phyloP scores from a whole-genome alignment of 2,888 invertebrate species.

The Drosophila kambysellisi region DNA sequence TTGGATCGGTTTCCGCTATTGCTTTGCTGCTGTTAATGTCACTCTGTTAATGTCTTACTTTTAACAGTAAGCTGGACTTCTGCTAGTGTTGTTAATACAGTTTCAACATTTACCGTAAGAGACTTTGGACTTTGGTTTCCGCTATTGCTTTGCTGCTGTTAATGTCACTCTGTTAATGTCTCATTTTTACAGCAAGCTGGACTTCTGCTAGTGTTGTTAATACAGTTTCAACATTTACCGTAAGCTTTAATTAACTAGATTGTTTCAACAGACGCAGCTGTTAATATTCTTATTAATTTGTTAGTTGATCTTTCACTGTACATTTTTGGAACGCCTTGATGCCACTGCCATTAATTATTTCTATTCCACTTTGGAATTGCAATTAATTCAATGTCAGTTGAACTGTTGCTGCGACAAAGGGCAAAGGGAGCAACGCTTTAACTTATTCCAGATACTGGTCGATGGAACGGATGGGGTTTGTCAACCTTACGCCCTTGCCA shows the following conservation, averaged over 20 bases:
- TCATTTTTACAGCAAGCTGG: neutral
- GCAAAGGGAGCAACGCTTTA: slow-evolving; percentile 23
- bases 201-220: neutral
- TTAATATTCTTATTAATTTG: neutral
- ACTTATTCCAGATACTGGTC: slow-evolving; percentile 4
- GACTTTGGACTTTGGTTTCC: too few relatives aligned
- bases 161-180: neutral
- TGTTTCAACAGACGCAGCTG: neutral
- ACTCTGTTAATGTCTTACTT: too few relatives aligned
- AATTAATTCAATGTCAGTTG: slow-evolving; percentile 69
- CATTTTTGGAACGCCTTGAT: slow-evolving; percentile 35
- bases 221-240: neutral
- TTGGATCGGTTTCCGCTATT: too few relatives aligned
- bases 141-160: neutral
- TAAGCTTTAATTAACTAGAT: neutral
- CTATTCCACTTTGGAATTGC: slow-evolving; percentile 47
- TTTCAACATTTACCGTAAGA: too few relatives aligned
- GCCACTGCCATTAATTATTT: slow-evolving; percentile 7
- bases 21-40: too few relatives aligned
- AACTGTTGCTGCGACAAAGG: slow-evolving; percentile 64
- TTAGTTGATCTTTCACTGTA: neutral
- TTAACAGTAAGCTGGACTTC: too few relatives aligned
- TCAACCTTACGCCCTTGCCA: neutral
- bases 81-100: too few relatives aligned
- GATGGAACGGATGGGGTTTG: slow-evolving; percentile 4